phyloP scores from a whole-genome alignment of 1,140 invertebrate species.

The Drosophila subpulchrella region DNA sequence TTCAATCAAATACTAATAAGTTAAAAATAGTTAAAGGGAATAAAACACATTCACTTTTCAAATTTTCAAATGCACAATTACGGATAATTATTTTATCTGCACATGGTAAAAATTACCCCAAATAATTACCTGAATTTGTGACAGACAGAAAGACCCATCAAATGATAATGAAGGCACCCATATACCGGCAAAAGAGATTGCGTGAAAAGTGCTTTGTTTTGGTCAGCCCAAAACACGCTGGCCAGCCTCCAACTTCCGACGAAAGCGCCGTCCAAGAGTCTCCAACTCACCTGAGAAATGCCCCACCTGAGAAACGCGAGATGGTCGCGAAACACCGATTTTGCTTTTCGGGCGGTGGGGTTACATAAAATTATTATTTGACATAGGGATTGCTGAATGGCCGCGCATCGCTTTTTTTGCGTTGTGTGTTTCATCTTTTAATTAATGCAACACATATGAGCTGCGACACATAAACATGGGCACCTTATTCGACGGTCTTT shows the following conservation, averaged over 20 bases:
- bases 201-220: slow-evolving; percentile 44
- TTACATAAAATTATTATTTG: slow-evolving; percentile 78
- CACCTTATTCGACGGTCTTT: slow-evolving; percentile 7
- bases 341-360: slow-evolving; percentile 53
- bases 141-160: background rate
- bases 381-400: slow-evolving; percentile 56
- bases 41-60: background rate
- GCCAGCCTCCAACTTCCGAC: slow-evolving; percentile 63
- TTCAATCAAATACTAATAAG: too few species aligned
- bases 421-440: slow-evolving; percentile 67
- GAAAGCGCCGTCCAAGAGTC: slow-evolving; percentile 10
- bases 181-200: slow-evolving; percentile 35
- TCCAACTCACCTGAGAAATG: slow-evolving; percentile 6
- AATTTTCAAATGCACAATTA: background rate
- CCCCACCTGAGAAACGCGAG: slow-evolving; percentile 26
- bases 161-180: slow-evolving; percentile 59
- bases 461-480: slow-evolving; percentile 23
- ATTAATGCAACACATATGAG: slow-evolving; percentile 69
- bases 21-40: background rate
- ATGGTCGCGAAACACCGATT: slow-evolving; percentile 35
- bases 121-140: background rate
- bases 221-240: slow-evolving; percentile 38
- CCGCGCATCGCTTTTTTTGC: slow-evolving; percentile 23
- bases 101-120: background rate
- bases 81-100: background rate